Evolutionary conservation across 2,113 vertebrate genomes (phyloP).

Genomic region (Lynx canadensis): DNA sequence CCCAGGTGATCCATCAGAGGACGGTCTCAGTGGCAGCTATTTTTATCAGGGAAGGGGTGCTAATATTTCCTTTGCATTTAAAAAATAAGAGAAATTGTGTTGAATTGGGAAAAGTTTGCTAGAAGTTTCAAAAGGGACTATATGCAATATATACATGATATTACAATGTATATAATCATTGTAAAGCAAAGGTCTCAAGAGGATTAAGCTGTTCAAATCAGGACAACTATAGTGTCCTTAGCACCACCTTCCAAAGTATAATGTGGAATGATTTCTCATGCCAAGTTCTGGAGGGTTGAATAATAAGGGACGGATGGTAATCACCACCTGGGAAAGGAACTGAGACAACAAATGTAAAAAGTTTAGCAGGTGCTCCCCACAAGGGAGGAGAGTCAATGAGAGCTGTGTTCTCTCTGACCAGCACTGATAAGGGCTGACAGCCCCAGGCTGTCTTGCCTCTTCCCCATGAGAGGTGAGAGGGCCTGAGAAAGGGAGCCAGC

Average conservation of each 20-base stretch:
- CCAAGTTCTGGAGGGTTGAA: not conserved
- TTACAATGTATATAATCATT: not conserved
- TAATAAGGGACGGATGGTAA: not conserved
- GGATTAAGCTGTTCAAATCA: not conserved
- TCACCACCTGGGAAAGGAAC: not conserved
- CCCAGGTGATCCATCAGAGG: not conserved
- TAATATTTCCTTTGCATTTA: not conserved
- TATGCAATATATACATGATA: not conserved
- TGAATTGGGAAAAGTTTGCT: not conserved
- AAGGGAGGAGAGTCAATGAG: not conserved
- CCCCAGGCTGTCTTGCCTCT: not conserved
- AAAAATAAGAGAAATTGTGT: not conserved
- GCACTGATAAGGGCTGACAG: not conserved
- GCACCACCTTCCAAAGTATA: not conserved
- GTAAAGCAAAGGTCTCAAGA: not conserved
- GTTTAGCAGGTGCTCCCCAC: not conserved
- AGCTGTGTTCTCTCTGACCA: not conserved
- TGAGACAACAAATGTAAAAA: not conserved
- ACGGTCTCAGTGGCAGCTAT: not conserved
- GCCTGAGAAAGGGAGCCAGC: conserved; percentile 61
- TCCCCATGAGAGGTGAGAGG: conserved; percentile 7
- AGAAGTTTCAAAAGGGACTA: not conserved
- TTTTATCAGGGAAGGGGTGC: not conserved
- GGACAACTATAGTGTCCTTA: not conserved
- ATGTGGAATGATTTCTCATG: not conserved